Percentiles rank a stretch among this genome's conserved stretches.
phyloP scores from a whole-genome alignment of 2,888 invertebrate species.

The Ormyrus nitidulus region DNA sequence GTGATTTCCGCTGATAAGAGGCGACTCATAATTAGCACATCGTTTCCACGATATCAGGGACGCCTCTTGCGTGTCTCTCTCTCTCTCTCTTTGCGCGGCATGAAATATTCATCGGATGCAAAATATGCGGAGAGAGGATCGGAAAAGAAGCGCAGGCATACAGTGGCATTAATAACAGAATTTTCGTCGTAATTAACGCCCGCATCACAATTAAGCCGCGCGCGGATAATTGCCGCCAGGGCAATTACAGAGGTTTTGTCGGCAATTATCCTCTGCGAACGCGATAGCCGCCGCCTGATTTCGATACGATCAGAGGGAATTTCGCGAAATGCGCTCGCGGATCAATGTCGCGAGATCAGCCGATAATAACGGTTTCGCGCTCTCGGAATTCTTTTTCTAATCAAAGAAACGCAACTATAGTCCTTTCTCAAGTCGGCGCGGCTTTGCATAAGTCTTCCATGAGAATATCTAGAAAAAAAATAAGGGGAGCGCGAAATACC shows the following conservation, averaged over 20 bases:
- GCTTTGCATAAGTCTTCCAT: constrained; percentile 11
- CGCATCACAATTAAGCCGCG: constrained; percentile 64
- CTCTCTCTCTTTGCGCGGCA: not conserved
- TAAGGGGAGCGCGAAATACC: not conserved
- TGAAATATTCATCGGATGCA: constrained; percentile 58
- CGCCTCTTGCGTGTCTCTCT: constrained; percentile 24
- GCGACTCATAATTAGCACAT: constrained; percentile 53
- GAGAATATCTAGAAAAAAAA: constrained; percentile 5
- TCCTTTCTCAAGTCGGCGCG: not conserved
- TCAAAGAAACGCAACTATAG: constrained; percentile 1
- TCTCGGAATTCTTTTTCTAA: constrained; percentile 12
- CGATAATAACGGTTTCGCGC: constrained; percentile 16
- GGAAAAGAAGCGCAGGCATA: not conserved
- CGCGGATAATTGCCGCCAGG: constrained; percentile 44
- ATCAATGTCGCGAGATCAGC: constrained; percentile 34
- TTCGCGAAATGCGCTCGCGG: constrained; percentile 11
- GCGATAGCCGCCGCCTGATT: constrained; percentile 57
- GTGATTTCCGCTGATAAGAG: constrained; percentile 54
- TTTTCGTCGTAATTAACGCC: constrained; percentile 52
- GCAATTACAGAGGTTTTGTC: constrained; percentile 70
- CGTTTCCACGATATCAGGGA: constrained; percentile 48
- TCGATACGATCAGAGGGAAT: constrained; percentile 39
- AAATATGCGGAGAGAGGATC: constrained; percentile 27
- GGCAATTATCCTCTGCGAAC: constrained; percentile 69
- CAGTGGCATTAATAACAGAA: constrained; percentile 21